Conservation (phyloP, 2,797 vertebrate species). For the Naso thynnoides region DNA sequence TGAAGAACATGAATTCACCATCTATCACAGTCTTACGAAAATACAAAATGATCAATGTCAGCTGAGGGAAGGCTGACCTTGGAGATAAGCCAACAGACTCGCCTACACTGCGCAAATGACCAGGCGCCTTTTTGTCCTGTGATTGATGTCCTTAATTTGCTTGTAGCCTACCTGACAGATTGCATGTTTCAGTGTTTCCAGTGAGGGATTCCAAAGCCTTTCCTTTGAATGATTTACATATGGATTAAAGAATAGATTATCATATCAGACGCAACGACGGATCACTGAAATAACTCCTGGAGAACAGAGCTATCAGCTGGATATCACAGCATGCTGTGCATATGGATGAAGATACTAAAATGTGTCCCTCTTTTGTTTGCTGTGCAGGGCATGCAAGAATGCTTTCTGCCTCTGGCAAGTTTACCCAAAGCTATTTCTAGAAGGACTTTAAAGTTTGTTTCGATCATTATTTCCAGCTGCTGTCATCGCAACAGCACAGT, state of each 20-base stretch:
- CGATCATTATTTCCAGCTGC: constrained; percentile 66
- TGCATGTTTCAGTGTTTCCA: constrained; percentile 40
- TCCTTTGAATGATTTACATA: constrained; percentile 70
- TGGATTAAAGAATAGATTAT: constrained; percentile 75
- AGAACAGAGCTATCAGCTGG: constrained; percentile 61
- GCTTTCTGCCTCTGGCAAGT: constrained; percentile 2
- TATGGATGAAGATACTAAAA: constrained; percentile 53
- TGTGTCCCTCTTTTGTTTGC: constrained; percentile 23
- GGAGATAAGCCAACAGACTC: constrained; percentile 50
- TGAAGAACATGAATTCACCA: constrained; percentile 23
- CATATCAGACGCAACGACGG: constrained; percentile 59
- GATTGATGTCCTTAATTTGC: constrained; percentile 78
- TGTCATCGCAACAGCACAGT: constrained; percentile 57
- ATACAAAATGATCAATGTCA: constrained; percentile 42
- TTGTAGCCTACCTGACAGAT: constrained; percentile 59
- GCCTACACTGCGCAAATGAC: constrained; percentile 57
- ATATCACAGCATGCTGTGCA: constrained; percentile 43
- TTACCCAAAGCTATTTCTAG: constrained; percentile 62
- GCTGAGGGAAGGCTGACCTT: constrained; percentile 65
- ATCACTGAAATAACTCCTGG: constrained; percentile 53
- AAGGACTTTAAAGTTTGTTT: constrained; percentile 64
- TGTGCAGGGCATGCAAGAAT: neutral
- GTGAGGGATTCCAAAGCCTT: constrained; percentile 37
- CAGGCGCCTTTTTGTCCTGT: constrained; percentile 69
- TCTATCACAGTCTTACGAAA: constrained; percentile 25